These are phyloP conservation scores for Alouatta palliata DNA, from an alignment of 2,113 vertebrate genomes.

Conservation along the genomic window DNA sequence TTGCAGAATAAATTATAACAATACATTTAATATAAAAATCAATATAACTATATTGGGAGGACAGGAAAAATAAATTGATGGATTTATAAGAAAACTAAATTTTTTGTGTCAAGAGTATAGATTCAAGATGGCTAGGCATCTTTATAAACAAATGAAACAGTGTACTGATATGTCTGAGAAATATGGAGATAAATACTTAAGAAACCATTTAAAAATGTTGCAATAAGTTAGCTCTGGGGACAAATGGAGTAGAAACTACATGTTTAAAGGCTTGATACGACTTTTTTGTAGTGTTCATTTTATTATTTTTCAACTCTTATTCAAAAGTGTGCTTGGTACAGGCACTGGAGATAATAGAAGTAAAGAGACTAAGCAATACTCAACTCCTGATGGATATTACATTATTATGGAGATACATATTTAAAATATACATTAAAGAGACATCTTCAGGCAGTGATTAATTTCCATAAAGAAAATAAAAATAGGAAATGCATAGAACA, in stretches of 20 bases:
- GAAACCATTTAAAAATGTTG: not conserved
- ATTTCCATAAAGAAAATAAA: not conserved
- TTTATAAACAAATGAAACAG: conserved; percentile 4
- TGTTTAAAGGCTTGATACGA: not conserved
- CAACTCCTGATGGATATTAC: not conserved
- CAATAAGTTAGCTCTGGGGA: not conserved
- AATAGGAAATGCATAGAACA: not conserved
- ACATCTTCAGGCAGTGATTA: not conserved
- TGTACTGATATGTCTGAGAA: not conserved
- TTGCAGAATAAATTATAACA: not conserved
- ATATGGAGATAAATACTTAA: conserved; percentile 7
- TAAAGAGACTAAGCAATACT: not conserved
- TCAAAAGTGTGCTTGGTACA: not conserved
- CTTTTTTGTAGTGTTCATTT: not conserved
- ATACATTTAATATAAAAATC: not conserved
- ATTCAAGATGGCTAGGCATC: not conserved
- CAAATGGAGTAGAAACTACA: not conserved
- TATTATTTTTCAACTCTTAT: not conserved
- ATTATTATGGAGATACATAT: not conserved
- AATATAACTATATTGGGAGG: not conserved
- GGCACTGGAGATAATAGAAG: not conserved
- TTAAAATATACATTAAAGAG: not conserved
- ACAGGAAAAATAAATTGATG: not conserved
- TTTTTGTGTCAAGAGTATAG: not conserved
- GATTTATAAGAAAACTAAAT: not conserved